Conservation (phyloP, 2,888 invertebrate genomes). For the Proisotoma minuta region DNA sequence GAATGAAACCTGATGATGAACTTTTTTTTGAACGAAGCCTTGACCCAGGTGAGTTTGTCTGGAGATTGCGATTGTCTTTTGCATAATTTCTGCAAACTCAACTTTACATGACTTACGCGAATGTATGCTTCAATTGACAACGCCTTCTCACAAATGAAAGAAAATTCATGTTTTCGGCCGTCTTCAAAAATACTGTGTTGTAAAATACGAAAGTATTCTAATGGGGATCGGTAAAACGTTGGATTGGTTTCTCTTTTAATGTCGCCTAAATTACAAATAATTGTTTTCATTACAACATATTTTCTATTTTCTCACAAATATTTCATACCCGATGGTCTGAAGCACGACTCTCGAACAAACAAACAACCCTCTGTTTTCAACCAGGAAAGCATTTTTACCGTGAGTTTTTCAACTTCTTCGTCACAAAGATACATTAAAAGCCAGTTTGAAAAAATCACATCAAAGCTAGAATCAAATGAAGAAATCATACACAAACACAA, state of each 20-base stretch:
- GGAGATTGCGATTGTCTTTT: background rate
- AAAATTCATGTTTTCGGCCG: constrained; percentile 28
- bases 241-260: constrained; percentile 49
- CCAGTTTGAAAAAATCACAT: constrained; percentile 59
- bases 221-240: constrained; percentile 52
- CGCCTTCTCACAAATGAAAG: constrained; percentile 46
- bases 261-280: constrained; percentile 46
- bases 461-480: constrained; percentile 50
- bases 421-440: constrained; percentile 58
- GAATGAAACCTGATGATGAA: background rate
- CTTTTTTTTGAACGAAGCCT: background rate
- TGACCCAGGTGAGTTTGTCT: background rate
- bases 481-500: background rate
- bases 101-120: constrained; percentile 48
- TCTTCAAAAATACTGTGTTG: constrained; percentile 36
- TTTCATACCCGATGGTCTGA: constrained; percentile 54
- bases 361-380: constrained; percentile 54
- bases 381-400: constrained; percentile 54
- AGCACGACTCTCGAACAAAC: constrained; percentile 57
- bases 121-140: constrained; percentile 51
- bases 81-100: background rate
- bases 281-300: background rate
- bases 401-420: constrained; percentile 52
- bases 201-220: constrained; percentile 51
- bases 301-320: background rate